Evolutionary conservation across 2,888 invertebrate species (phyloP).

Genomic region (Lordiphosa fenestrarum): DNA sequence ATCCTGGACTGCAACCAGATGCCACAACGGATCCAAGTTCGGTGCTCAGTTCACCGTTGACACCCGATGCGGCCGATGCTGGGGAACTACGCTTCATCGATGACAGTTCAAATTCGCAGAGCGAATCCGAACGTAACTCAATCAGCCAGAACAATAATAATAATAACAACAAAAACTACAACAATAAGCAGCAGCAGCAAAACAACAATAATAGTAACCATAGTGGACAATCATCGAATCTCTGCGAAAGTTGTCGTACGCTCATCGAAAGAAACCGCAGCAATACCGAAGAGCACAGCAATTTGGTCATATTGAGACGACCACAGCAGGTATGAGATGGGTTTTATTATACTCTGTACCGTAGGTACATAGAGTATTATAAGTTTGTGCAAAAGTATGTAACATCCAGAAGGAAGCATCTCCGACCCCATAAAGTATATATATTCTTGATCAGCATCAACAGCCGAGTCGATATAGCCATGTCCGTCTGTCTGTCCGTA

Average conservation of each 20-base stretch:
- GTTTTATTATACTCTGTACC: too few relatives aligned
- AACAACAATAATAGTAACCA: constrained; percentile 26
- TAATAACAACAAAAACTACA: constrained; percentile 40
- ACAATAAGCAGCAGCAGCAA: constrained; percentile 28
- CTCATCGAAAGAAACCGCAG: constrained; percentile 76
- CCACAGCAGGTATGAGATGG: constrained; percentile 13
- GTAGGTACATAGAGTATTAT: too few relatives aligned
- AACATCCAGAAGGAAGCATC: too few relatives aligned
- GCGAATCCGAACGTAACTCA: constrained; percentile 74
- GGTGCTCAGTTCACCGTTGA: constrained; percentile 47
- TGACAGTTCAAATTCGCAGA: constrained; percentile 78
- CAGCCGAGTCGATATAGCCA: too few relatives aligned
- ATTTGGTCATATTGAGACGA: constrained; percentile 43
- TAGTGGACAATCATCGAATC: constrained; percentile 40
- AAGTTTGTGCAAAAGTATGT: too few relatives aligned
- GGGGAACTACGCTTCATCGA: constrained; percentile 78
- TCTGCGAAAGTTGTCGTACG: constrained; percentile 76
- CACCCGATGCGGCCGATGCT: constrained; percentile 50
- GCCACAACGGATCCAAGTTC: constrained; percentile 29
- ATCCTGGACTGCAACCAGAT: constrained; percentile 30
- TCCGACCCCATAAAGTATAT: too few relatives aligned
- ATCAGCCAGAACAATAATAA: constrained; percentile 40
- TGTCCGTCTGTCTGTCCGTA: too few relatives aligned
- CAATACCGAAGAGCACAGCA: constrained; percentile 67
- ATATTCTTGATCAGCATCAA: too few relatives aligned